These are phyloP conservation scores for Sepiola atlantica DNA, from an alignment of 2,888 invertebrate species.

Conservation along the genomic window DNA sequence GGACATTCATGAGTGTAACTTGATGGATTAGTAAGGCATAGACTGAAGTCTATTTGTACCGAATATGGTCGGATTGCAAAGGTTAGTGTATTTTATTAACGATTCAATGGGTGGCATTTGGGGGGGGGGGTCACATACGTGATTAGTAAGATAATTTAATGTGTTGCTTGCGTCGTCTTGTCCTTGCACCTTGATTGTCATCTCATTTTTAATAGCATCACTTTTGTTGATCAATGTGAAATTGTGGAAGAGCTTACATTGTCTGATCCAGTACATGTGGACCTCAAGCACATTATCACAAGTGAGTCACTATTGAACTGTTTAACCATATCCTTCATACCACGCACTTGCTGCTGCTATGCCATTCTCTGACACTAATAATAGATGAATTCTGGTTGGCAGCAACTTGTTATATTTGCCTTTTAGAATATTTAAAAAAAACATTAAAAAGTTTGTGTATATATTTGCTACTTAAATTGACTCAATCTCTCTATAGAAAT, in stretches of 20 bases:
- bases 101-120: no score
- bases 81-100: no score
- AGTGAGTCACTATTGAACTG: neutral
- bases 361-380: constrained; percentile 7
- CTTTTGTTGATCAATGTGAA: neutral
- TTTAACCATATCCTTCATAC: neutral
- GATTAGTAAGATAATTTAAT: no score
- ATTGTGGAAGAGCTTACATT: neutral
- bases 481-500: no score
- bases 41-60: no score
- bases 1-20: no score
- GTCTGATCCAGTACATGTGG: neutral
- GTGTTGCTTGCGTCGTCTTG: no score
- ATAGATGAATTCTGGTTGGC: neutral
- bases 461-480: no score
- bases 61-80: no score
- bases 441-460: no score
- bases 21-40: no score
- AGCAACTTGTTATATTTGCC: neutral
- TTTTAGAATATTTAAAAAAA: neutral
- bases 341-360: neutral
- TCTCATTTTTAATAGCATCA: neutral
- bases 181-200: neutral
- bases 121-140: no score
- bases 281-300: neutral